A percentile compares a stretch with the other conserved stretches of the same genome.
Conservation (phyloP, 2,113 vertebrate species). For the Diadophis punctatus region DNA sequence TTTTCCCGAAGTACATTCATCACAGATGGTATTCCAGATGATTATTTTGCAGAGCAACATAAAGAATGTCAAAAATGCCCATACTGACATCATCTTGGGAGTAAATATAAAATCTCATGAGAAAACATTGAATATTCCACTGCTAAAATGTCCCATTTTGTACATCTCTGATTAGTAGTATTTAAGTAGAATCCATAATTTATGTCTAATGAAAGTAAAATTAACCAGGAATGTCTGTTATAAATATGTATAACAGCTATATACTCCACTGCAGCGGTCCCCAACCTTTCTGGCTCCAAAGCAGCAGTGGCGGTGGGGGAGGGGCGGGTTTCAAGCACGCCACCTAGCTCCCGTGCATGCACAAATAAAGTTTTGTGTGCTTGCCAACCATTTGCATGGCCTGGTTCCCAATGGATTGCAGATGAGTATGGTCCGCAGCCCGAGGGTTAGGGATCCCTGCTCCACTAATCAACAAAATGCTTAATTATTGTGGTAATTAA, state of each 20-base stretch:
- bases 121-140: background rate
- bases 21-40: background rate
- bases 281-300: background rate
- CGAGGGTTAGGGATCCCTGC: background rate
- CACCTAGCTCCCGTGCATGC: no score
- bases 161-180: background rate
- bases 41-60: background rate
- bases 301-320: fast-evolving
- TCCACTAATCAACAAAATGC: background rate
- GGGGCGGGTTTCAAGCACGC: no score
- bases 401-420: background rate
- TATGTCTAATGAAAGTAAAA: background rate
- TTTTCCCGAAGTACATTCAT: background rate
- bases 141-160: background rate
- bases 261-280: background rate
- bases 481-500: background rate
- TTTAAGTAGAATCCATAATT: background rate
- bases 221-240: background rate
- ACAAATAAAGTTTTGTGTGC: background rate
- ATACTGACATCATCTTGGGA: background rate
- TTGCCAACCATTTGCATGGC: background rate
- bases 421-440: background rate
- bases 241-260: background rate
- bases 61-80: background rate
- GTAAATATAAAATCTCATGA: background rate